Base-by-base conservation (phyloP, 2,797 vertebrate genomes). In the Paedocypris micromegethes region DNA sequence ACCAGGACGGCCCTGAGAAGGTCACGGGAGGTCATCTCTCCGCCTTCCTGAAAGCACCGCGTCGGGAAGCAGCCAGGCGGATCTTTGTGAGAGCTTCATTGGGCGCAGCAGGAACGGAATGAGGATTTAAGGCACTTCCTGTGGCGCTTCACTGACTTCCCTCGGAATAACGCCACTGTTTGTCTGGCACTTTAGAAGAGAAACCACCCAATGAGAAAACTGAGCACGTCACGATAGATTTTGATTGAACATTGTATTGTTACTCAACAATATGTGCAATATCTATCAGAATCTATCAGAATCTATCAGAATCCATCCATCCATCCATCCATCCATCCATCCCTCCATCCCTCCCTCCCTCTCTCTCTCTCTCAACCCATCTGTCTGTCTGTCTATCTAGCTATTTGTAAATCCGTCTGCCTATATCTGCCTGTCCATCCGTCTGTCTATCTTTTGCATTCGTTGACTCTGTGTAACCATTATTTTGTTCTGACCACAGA, bases 61-160 rank as follows among this genome's bases (percentile, higher is more conserved):
- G 59, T 52, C 3, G 3, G 64, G 55, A 6, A 6, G 46, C 40
- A 46, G 44, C 7, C 50, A 68, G 45, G 42, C 64, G 62, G 51
- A 62, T 54, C 9, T 58, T 66, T 39, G 49, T 60, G 54, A 64
- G 64, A 38, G 67, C 67, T 70, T 67, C 53, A 73, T 42, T 74
- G 60, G 50, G 64, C 68, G 65, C 67, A 67, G 57, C 50, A 48
- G 45, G 40, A 58, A 39, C 41, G 39, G 6, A 74, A 49, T 42
- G 42, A 40, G 53, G 58, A 56, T 55, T 66, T 66, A 37, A 66
- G 46, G 46, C 45, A 43, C 45, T 57, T 57, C 2, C 46, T 56
- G 41, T 66, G n/a, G 23, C 39, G 2, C 2, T 0, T 46, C 9
- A 9, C 54, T 66, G 45, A 49, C 64, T 57, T 7, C 40, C 42